Evolutionary conservation across 1,140 invertebrate genomes (phyloP).

Genomic region (Drosophila sp.): DNA sequence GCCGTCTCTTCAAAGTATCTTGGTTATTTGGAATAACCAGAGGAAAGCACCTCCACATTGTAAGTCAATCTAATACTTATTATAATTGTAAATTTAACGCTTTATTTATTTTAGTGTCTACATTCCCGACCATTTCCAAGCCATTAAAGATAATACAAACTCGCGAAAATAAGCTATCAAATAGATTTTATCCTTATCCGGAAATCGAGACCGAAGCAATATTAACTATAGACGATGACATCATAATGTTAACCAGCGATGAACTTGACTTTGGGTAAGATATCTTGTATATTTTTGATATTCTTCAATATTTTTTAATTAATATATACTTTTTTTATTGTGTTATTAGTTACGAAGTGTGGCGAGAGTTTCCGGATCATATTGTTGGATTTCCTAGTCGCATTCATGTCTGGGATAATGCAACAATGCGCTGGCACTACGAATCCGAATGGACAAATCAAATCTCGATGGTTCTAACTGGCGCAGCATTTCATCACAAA

Average conservation of each 20-base stretch:
- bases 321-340: background rate
- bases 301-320: no score
- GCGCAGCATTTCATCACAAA: slow-evolving; percentile 97
- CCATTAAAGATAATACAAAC: slow-evolving; percentile 96
- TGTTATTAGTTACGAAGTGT: slow-evolving; percentile 89
- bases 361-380: slow-evolving; percentile 96
- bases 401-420: slow-evolving; percentile 95
- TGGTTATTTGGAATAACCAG: slow-evolving; percentile 97
- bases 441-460: slow-evolving; percentile 98
- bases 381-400: slow-evolving; percentile 96
- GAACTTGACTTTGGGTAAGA: slow-evolving; percentile 95
- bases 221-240: slow-evolving; percentile 96
- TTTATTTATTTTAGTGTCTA: slow-evolving; percentile 86
- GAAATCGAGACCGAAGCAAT: slow-evolving; percentile 97
- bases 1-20: slow-evolving; percentile 93
- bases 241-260: slow-evolving; percentile 96
- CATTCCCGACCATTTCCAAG: slow-evolving; percentile 95
- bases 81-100: background rate
- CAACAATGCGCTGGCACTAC: slow-evolving; percentile 93
- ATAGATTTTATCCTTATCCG: slow-evolving; percentile 96
- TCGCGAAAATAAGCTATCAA: slow-evolving; percentile 96
- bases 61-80: slow-evolving; percentile 81
- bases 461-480: slow-evolving; percentile 96
- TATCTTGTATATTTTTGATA: background rate
- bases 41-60: slow-evolving; percentile 92